phyloP scores from a whole-genome alignment of 1,140 invertebrate genomes.

The Apis mellifera region DNA sequence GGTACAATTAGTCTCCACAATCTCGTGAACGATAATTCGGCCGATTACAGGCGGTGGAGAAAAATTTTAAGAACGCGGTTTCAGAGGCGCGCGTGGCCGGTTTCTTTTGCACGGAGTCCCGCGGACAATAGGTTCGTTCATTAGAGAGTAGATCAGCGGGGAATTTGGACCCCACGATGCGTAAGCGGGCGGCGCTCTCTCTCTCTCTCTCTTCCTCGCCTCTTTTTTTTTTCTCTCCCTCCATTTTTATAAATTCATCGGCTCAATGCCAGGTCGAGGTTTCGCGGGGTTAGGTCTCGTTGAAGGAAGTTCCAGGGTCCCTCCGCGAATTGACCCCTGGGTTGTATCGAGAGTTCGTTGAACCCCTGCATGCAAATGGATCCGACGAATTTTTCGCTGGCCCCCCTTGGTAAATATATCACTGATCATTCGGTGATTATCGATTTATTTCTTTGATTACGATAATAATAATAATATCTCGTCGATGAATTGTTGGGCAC shows the following conservation, averaged over 20 bases:
- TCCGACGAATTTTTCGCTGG: constrained; percentile 1
- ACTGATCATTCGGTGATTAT: too few relatives aligned
- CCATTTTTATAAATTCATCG: constrained; percentile 51
- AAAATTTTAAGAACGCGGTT: neutral
- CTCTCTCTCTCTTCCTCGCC: too few relatives aligned
- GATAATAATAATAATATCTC: too few relatives aligned
- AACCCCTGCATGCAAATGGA: constrained; percentile 51
- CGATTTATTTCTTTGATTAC: too few relatives aligned
- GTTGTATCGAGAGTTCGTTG: constrained; percentile 49
- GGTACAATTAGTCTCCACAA: too few relatives aligned
- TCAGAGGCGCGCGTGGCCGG: neutral
- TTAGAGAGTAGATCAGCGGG: constrained; percentile 6
- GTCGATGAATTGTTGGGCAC: too few relatives aligned
- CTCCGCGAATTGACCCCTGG: constrained; percentile 57
- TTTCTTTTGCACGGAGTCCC: neutral
- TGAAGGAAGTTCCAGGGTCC: constrained; percentile 58
- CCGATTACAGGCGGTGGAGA: too few relatives aligned
- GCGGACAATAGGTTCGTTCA: constrained; percentile 9
- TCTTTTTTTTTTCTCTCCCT: neutral
- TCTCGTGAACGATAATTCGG: too few relatives aligned
- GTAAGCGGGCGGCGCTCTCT: constrained; percentile 26
- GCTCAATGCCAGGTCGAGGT: constrained; percentile 56
- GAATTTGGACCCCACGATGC: constrained; percentile 29
- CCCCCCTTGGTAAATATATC: too few relatives aligned
- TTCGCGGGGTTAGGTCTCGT: constrained; percentile 57